Evolutionary conservation across 2,797 vertebrate species (phyloP).

Genomic region (Leptodactylus fallax): DNA sequence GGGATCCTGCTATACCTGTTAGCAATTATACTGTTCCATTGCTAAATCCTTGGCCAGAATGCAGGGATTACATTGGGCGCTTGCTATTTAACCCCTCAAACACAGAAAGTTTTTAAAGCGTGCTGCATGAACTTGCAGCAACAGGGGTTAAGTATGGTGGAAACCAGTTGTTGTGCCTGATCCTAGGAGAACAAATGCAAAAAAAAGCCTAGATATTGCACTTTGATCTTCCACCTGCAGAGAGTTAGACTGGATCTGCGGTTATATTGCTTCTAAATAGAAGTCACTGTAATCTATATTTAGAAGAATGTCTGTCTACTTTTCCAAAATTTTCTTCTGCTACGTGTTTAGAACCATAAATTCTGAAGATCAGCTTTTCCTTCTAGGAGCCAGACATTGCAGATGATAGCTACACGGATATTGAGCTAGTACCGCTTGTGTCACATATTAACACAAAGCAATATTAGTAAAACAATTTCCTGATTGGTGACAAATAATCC

Average conservation of each 20-base stretch:
- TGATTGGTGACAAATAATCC: neutral
- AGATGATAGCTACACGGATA: neutral
- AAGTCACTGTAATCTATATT: slow-evolving; percentile 37
- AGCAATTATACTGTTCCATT: slow-evolving; percentile 63
- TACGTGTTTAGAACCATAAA: slow-evolving; percentile 15
- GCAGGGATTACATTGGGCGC: slow-evolving; percentile 59
- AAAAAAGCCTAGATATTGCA: neutral
- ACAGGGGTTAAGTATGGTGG: neutral
- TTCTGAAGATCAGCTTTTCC: slow-evolving; percentile 24
- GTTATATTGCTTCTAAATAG: neutral
- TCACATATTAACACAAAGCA: neutral
- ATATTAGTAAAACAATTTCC: no score
- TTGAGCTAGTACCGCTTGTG: neutral
- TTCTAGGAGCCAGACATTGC: neutral
- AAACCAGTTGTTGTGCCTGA: neutral
- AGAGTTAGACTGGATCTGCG: slow-evolving; percentile 20
- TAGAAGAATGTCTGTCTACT: neutral
- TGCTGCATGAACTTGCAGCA: neutral
- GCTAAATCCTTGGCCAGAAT: slow-evolving; percentile 62
- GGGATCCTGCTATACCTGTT: slow-evolving; percentile 61
- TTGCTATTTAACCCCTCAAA: slow-evolving; percentile 60
- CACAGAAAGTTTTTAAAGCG: neutral
- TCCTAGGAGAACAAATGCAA: neutral
- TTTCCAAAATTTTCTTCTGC: slow-evolving; percentile 6
- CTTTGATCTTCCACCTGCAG: slow-evolving; percentile 31